Evolutionary conservation across 1,140 invertebrate genomes (phyloP).

Genomic region (Drosophila pallidifrons): DNA sequence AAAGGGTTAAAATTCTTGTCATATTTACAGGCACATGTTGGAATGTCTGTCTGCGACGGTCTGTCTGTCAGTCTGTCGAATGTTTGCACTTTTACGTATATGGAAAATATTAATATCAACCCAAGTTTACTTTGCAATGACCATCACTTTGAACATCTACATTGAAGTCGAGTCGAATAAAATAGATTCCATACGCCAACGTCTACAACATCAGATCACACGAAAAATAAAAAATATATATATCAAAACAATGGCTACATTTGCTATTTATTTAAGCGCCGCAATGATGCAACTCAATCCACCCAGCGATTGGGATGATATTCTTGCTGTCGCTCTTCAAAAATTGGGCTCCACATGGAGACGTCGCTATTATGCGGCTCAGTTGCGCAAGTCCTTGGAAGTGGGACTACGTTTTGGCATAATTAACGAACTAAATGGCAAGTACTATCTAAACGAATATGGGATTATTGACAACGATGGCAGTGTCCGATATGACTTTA

Average conservation of each 20-base stretch:
- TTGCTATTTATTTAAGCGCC: slow-evolving; percentile 34
- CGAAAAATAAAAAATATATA: neutral
- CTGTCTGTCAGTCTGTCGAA: neutral
- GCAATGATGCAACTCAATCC: slow-evolving; percentile 41
- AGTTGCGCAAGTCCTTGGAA: slow-evolving; percentile 40
- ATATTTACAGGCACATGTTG: slow-evolving; percentile 38
- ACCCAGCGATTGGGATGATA: slow-evolving; percentile 31
- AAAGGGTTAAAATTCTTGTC: slow-evolving; percentile 57
- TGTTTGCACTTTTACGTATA: neutral
- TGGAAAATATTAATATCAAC: neutral
- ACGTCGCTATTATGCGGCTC: slow-evolving; percentile 19
- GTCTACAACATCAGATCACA: neutral
- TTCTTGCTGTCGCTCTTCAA: slow-evolving; percentile 21
- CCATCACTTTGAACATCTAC: neutral
- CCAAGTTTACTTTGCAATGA: neutral
- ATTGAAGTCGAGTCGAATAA: neutral
- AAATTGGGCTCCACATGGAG: neutral
- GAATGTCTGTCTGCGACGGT: neutral
- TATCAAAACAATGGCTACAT: slow-evolving; percentile 27
- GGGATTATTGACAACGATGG: slow-evolving; percentile 15
- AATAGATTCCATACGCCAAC: neutral
- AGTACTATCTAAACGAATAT: slow-evolving; percentile 63
- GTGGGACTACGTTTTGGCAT: slow-evolving; percentile 51
- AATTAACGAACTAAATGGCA: slow-evolving; percentile 38
- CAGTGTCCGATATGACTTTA: slow-evolving; percentile 34